Evolutionary conservation across 2,113 vertebrate species (phyloP).

Genomic region (Turnix velox): DNA sequence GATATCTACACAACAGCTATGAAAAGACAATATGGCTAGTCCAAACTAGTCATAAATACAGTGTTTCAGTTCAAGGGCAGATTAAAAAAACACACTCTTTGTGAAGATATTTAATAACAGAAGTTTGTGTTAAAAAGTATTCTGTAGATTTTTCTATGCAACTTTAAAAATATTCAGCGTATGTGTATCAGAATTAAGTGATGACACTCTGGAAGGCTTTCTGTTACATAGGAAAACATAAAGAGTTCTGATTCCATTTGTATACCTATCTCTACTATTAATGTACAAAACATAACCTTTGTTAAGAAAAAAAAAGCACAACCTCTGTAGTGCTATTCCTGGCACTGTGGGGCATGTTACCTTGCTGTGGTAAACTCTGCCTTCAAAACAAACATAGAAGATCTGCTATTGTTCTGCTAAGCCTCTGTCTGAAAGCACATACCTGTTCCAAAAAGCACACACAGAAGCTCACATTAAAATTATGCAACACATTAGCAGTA

Average conservation of each 20-base stretch:
- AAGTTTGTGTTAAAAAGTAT: background rate
- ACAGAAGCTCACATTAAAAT: background rate
- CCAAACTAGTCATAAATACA: background rate
- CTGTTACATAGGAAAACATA: background rate
- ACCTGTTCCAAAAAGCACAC: slow-evolving; percentile 2
- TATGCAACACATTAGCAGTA: background rate
- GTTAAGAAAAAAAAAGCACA: background rate
- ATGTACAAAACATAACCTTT: background rate
- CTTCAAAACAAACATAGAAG: background rate
- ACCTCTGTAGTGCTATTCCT: background rate
- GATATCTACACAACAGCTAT: background rate
- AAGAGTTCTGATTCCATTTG: background rate
- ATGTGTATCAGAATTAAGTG: background rate
- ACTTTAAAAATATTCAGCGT: background rate
- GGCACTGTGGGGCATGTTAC: background rate
- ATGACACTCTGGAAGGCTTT: background rate
- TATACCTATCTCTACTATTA: background rate
- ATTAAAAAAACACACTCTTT: background rate
- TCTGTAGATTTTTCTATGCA: background rate
- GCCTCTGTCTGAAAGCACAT: background rate
- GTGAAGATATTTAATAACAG: background rate
- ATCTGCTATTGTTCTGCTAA: background rate
- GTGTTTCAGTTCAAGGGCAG: background rate
- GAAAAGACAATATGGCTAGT: background rate
- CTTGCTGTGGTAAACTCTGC: background rate